Percentiles rank a stretch among this genome's conserved stretches.
Evolutionary conservation across 1,140 invertebrate genomes (phyloP).

Genomic region (Drosophila nasuta): DNA sequence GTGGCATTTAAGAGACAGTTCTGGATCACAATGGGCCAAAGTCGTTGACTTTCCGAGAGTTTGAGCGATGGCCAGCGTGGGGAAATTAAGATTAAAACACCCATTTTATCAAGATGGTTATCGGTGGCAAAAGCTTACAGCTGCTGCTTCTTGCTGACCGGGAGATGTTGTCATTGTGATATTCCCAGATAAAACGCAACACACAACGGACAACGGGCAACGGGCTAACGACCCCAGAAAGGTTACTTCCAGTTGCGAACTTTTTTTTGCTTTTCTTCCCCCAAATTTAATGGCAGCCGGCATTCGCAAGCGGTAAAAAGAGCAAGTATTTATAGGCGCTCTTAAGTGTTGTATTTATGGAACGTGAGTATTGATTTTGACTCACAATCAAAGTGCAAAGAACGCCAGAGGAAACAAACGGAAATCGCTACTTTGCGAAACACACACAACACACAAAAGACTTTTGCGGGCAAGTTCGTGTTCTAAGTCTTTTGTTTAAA

Average conservation of each 20-base stretch:
- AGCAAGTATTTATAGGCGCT: slow-evolving; percentile 1
- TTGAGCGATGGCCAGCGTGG: slow-evolving; percentile 48
- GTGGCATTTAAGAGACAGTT: slow-evolving; percentile 57
- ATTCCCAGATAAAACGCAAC: slow-evolving; percentile 48
- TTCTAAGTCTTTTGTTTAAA: slow-evolving; percentile 40
- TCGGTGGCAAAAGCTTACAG: slow-evolving; percentile 27
- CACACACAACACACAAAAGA: not conserved
- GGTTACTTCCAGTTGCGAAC: slow-evolving; percentile 30
- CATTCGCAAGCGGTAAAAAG: slow-evolving; percentile 8
- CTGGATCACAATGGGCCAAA: slow-evolving; percentile 69
- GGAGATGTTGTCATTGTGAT: slow-evolving; percentile 27
- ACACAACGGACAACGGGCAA: slow-evolving; percentile 19
- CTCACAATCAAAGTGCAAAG: slow-evolving; percentile 37
- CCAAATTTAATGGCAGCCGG: slow-evolving; percentile 15
- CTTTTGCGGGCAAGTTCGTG: slow-evolving; percentile 19
- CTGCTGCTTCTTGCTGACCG: slow-evolving; percentile 13
- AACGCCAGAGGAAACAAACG: slow-evolving; percentile 17
- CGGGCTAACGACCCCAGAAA: slow-evolving; percentile 71
- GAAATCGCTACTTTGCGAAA: slow-evolving; percentile 13
- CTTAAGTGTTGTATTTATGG: slow-evolving; percentile 26
- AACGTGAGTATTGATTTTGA: slow-evolving; percentile 40
- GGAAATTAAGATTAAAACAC: slow-evolving; percentile 13
- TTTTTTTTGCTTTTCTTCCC: not conserved
- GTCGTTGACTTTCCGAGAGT: slow-evolving; percentile 58
- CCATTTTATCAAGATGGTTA: slow-evolving; percentile 40